A percentile compares a stretch with the other conserved stretches of the same genome.
These are phyloP conservation scores for Nilaparvata lugens DNA, from an alignment of 1,140 invertebrate species.

Conservation along the genomic window DNA sequence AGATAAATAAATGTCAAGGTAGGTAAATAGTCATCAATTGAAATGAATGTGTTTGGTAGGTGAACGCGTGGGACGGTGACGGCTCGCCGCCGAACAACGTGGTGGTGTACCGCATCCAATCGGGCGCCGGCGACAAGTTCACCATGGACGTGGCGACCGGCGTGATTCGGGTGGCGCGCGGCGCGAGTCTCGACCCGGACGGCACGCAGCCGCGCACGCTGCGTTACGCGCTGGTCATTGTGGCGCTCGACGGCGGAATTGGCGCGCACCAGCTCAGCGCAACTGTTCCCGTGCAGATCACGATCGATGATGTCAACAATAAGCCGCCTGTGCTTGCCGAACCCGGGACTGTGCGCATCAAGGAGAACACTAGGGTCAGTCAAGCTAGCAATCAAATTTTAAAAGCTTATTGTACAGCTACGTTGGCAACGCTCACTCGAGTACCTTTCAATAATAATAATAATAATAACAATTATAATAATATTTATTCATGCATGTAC, in stretches of 20 bases:
- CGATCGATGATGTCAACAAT: slow-evolving; percentile 85
- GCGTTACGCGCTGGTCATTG: slow-evolving; percentile 45
- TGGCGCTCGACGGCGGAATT: slow-evolving; percentile 79
- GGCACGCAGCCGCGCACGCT: slow-evolving; percentile 63
- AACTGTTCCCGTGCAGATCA: slow-evolving; percentile 67
- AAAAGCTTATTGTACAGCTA: too few species aligned
- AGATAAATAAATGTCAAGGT: too few species aligned
- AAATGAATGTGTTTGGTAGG: slow-evolving; percentile 39
- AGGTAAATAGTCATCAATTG: too few species aligned
- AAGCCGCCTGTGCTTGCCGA: slow-evolving; percentile 68
- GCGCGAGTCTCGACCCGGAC: slow-evolving; percentile 82
- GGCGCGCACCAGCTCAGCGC: slow-evolving; percentile 64
- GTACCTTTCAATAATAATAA: too few species aligned
- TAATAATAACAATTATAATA: too few species aligned
- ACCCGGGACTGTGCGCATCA: slow-evolving; percentile 52
- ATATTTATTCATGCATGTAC: too few species aligned
- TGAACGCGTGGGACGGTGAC: slow-evolving; percentile 74
- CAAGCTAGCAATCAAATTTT: too few species aligned
- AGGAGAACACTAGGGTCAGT: slow-evolving; percentile 63
- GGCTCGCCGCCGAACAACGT: slow-evolving; percentile 77
- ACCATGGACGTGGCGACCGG: slow-evolving; percentile 75
- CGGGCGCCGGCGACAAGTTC: slow-evolving; percentile 86
- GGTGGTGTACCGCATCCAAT: slow-evolving; percentile 77
- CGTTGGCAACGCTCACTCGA: too few species aligned
- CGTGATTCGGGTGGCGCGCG: slow-evolving; percentile 71